phyloP scores from a whole-genome alignment of 1,140 invertebrate species.

The Dendroctonus valens region DNA sequence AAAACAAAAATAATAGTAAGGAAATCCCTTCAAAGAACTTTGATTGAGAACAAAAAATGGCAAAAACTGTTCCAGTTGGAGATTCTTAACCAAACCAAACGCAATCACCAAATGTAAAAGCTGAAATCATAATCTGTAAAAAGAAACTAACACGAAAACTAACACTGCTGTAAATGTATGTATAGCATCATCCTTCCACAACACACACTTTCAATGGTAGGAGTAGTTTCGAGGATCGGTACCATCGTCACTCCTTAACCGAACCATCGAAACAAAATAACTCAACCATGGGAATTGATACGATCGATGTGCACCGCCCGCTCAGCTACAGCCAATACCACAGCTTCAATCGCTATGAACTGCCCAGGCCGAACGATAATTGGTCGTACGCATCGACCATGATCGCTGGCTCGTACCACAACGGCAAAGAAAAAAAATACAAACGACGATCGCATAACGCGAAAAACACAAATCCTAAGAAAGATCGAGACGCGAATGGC shows the following conservation, averaged over 20 bases:
- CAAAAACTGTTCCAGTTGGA: too few species aligned
- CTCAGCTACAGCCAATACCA: constrained; percentile 33
- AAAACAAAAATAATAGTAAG: too few species aligned
- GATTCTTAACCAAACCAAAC: not conserved
- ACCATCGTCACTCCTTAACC: not conserved
- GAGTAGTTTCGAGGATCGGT: constrained; percentile 46
- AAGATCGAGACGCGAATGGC: constrained; percentile 11
- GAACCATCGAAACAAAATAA: constrained; percentile 23
- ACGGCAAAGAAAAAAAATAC: constrained; percentile 40
- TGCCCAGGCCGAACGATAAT: constrained; percentile 39
- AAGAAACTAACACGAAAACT: constrained; percentile 29
- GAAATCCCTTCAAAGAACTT: too few species aligned
- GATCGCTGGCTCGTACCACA: constrained; percentile 24
- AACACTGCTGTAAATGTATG: constrained; percentile 47
- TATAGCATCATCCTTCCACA: constrained; percentile 43
- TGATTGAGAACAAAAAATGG: too few species aligned
- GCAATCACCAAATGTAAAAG: too few species aligned
- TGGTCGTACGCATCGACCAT: constrained; percentile 41
- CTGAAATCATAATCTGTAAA: constrained; percentile 1
- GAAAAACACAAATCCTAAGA: constrained; percentile 29
- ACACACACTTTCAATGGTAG: constrained; percentile 50
- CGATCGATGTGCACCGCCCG: constrained; percentile 17
- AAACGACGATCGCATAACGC: constrained; percentile 27
- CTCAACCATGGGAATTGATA: constrained; percentile 12
- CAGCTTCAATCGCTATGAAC: constrained; percentile 43